phyloP scores from a whole-genome alignment of 2,888 invertebrate species.

The Andrena trimmerana region DNA sequence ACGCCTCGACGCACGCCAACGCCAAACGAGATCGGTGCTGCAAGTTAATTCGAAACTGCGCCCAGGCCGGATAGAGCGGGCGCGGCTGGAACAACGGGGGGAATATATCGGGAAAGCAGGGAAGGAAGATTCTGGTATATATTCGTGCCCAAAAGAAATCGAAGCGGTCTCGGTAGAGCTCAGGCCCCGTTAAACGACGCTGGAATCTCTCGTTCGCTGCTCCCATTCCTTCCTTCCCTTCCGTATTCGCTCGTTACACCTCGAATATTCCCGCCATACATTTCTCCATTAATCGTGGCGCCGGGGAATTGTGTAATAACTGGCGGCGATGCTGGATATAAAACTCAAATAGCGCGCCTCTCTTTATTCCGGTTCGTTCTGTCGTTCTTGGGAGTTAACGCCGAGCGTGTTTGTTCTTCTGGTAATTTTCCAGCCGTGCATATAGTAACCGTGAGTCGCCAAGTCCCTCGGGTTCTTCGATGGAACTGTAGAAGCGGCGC shows the following conservation, averaged over 20 bases:
- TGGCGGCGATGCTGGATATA: background rate
- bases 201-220: conserved; percentile 1
- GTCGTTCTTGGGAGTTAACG: background rate
- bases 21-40: conserved; percentile 38
- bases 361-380: background rate
- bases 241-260: background rate
- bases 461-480: conserved; percentile 4
- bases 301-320: background rate
- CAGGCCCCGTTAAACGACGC: background rate
- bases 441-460: conserved; percentile 22
- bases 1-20: conserved; percentile 59
- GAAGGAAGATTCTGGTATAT: background rate
- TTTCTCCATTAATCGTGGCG: background rate
- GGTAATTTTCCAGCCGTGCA: conserved; percentile 2
- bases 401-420: conserved; percentile 7
- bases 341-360: background rate
- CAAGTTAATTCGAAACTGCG: conserved; percentile 53
- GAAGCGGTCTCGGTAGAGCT: conserved; percentile 14
- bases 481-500: conserved; percentile 4
- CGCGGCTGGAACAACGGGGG: background rate
- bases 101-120: conserved; percentile 3
- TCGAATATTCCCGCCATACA: background rate
- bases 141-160: background rate
- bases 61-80: conserved; percentile 1
- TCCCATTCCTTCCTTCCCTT: background rate